These are phyloP conservation scores for Hyphantria cunea DNA, from an alignment of 1,140 invertebrate genomes.

Conservation along the genomic window DNA sequence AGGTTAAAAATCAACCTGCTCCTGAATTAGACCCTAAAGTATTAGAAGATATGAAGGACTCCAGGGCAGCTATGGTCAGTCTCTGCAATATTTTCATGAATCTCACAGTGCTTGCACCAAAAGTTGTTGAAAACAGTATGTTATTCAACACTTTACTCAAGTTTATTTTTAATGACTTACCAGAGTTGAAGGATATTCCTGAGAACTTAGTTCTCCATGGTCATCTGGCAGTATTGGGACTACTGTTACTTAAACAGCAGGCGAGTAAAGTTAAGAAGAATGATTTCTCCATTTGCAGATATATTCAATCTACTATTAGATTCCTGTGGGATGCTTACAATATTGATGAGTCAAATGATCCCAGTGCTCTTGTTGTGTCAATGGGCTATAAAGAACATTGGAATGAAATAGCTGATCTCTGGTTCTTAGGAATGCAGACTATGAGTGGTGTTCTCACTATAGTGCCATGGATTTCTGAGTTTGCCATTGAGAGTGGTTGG, in stretches of 20 bases:
- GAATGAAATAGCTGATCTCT: slow-evolving; percentile 94
- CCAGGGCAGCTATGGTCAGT: slow-evolving; percentile 91
- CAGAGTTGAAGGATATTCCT: slow-evolving; percentile 90
- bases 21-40: slow-evolving; percentile 87
- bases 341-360: slow-evolving; percentile 92
- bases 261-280: slow-evolving; percentile 91
- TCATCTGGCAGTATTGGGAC: slow-evolving; percentile 91
- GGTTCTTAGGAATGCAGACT: slow-evolving; percentile 97
- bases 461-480: slow-evolving; percentile 94
- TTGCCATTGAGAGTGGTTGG: slow-evolving; percentile 96
- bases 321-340: slow-evolving; percentile 96
- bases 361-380: slow-evolving; percentile 89
- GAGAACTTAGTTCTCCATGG: slow-evolving; percentile 93
- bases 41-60: slow-evolving; percentile 91
- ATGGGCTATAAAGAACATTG: slow-evolving; percentile 93
- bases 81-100: slow-evolving; percentile 97
- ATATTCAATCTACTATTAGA: slow-evolving; percentile 92
- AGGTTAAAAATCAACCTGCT: slow-evolving; percentile 87
- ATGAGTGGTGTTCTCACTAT: slow-evolving; percentile 90
- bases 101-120: slow-evolving; percentile 92
- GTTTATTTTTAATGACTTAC: slow-evolving; percentile 93
- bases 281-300: slow-evolving; percentile 93
- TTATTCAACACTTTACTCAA: slow-evolving; percentile 91
- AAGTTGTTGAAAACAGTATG: slow-evolving; percentile 88
- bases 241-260: slow-evolving; percentile 92